Conservation (phyloP, 2,888 invertebrate genomes). For the Hydropsyche betteni region DNA sequence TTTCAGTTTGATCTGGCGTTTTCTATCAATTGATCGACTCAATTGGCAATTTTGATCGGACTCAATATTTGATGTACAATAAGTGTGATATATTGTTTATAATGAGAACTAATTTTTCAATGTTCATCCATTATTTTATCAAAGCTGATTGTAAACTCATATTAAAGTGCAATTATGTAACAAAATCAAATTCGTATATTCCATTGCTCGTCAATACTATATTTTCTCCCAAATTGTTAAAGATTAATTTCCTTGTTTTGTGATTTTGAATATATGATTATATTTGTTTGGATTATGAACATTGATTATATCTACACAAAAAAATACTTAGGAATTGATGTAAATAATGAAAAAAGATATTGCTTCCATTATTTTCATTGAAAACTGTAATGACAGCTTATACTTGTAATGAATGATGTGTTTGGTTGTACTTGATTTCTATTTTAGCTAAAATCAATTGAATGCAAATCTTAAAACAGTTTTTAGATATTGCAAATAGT, state of each 20-base stretch:
- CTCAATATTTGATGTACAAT: slow-evolving; percentile 22
- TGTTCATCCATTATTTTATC: neutral
- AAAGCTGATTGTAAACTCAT: neutral
- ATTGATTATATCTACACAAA: neutral
- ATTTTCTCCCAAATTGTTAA: neutral
- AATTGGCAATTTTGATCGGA: neutral
- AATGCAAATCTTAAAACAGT: too few relatives aligned
- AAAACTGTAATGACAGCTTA: too few relatives aligned
- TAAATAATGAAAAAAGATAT: slow-evolving; percentile 13
- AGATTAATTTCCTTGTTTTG: neutral
- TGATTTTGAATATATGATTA: neutral
- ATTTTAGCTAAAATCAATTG: too few relatives aligned
- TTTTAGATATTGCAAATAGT: too few relatives aligned
- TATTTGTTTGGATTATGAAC: neutral
- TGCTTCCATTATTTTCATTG: neutral
- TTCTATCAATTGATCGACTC: neutral
- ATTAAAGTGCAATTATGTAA: slow-evolving; percentile 37
- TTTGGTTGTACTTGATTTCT: too few relatives aligned
- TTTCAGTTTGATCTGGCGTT: neutral
- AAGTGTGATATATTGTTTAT: slow-evolving; percentile 30
- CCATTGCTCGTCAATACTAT: neutral
- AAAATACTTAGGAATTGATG: slow-evolving; percentile 19
- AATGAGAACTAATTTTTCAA: slow-evolving; percentile 17
- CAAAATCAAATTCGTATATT: slow-evolving; percentile 5
- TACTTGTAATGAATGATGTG: too few relatives aligned